Base-by-base conservation (phyloP, 2,888 invertebrate species). In the Ennomos fuscantarius region DNA sequence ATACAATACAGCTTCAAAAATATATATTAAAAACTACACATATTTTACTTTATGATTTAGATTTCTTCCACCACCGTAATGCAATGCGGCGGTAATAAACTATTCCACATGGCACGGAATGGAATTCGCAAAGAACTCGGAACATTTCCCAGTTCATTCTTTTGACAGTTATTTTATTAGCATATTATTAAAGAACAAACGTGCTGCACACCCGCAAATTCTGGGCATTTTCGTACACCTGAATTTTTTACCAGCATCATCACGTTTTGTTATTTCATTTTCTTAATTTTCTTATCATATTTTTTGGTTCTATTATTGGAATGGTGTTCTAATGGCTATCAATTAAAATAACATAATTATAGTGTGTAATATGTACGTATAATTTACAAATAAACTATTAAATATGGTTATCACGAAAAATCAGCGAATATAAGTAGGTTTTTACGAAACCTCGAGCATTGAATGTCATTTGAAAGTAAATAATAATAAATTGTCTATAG, bases 81-180 rank as follows among this genome's bases (percentile, higher is more conserved):
- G 31, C 44, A 46, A 50, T 47, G 55, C 58, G 52, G 48, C 15
- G 35, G 34, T 50, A 57, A 55, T 61, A 52, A 61, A 55, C 52
- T 55, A 57, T 47, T 53, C 39, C 11, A 56, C 52, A 39, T 39
- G 35, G 50, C 32, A 52, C 42, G 31, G 31, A 9, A 42, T 12
- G 8, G 42, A 61, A 65, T 50, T 45, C 34, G 43, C 47, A 42
- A 47, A 47, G 49, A 50, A 32, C 51, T 61, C 34, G 12, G 42
- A 32, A 54, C 36, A 48, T 53, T 57, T 55, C 43, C 35, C 37
- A n/a, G 34, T 51, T 39, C 52, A 53, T 59, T 57, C 56, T 59
- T 60, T 59, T 63, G 59, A 55, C 55, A 47, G 56, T 61, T 61
- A 57, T 57, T 55, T 56, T 55, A 60, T 63, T 59, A 59, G 58